These are phyloP conservation scores for Rhinatrema bivittatum DNA, from an alignment of 2,797 vertebrate species.

Conservation along the genomic window DNA sequence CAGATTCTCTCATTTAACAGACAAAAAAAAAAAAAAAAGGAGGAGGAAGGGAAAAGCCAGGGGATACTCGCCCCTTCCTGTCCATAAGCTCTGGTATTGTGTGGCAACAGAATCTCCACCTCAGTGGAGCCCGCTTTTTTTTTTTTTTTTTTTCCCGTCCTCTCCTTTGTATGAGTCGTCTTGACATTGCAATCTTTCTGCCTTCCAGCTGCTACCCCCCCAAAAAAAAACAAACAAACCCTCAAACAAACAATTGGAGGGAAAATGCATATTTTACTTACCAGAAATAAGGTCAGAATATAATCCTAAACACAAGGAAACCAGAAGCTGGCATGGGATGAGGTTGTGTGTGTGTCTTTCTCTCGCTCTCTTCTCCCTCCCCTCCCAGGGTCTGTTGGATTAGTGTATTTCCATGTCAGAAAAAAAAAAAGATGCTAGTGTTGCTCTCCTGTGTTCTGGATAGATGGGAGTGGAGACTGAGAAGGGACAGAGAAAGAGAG, in stretches of 20 bases:
- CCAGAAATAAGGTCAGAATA: conserved; percentile 34
- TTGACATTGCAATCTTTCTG: not conserved
- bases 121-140: not conserved
- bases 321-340: conserved; percentile 18
- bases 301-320: conserved; percentile 25
- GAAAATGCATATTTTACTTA: conserved; percentile 34
- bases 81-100: conserved; percentile 21
- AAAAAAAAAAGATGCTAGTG: conserved; percentile 40
- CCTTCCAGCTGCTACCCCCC: too few relatives aligned
- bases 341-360: not conserved
- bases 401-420: conserved; percentile 66
- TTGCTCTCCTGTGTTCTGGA: conserved; percentile 24
- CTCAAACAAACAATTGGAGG: not conserved
- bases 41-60: too few relatives aligned
- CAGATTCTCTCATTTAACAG: not conserved
- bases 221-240: too few relatives aligned
- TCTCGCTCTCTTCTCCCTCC: conserved; percentile 21
- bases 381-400: conserved; percentile 22
- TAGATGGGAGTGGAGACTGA: not conserved
- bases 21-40: not conserved
- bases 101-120: conserved; percentile 5
- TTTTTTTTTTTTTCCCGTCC: too few relatives aligned
- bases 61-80: not conserved
- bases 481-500: not conserved
- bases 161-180: conserved; percentile 26